Base-by-base conservation (phyloP, 2,888 invertebrate species). In the Melangyna quadrimaculata region DNA sequence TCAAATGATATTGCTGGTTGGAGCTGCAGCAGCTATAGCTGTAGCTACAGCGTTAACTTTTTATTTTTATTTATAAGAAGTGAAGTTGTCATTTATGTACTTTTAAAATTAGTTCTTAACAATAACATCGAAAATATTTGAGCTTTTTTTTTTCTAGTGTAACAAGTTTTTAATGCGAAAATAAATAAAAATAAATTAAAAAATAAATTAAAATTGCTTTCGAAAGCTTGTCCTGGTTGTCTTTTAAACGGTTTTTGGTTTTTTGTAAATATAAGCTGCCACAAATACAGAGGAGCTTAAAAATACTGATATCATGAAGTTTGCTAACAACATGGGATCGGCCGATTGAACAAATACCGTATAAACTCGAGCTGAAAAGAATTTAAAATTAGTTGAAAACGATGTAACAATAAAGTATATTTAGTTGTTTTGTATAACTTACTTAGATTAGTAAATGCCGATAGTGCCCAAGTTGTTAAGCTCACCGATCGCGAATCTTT, bases 391-490 rank as follows among this genome's bases (percentile, higher is more conserved):
- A 27, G 7, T 7, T 7, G 37, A 37, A 32, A 45, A 45, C 19
- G 17, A 24, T 35, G 5, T 29, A 9, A 12, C 0, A 32, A 61
- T 19, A 35, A 53, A 10, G 9, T 8, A 27, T 10, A 14, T 17
- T 22, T 48, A 9, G 3, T 5, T 40, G 0, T 19, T 27, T 9
- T 10, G 2, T 14, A 17, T 29, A 61, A 94, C 95, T 94, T 93
- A 97, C 97, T 95, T 74, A 95, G 92, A 91, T 97, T 97, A 9
- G 97, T 97, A 87, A 95, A 94, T 14, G 96, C 94, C 22, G 97
- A 97, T 81, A 97, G 95, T 35, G 95, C 93, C 97, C 97, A 97
- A 3, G 97, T 97, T 4, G 95, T 93, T 17, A 96, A 92, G 61
- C 97, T 97, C 0, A 97, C 94, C 0, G 96, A 95, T 88, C 95